Conservation (phyloP, 2,113 vertebrate genomes). For the Eubucco bourcierii region DNA sequence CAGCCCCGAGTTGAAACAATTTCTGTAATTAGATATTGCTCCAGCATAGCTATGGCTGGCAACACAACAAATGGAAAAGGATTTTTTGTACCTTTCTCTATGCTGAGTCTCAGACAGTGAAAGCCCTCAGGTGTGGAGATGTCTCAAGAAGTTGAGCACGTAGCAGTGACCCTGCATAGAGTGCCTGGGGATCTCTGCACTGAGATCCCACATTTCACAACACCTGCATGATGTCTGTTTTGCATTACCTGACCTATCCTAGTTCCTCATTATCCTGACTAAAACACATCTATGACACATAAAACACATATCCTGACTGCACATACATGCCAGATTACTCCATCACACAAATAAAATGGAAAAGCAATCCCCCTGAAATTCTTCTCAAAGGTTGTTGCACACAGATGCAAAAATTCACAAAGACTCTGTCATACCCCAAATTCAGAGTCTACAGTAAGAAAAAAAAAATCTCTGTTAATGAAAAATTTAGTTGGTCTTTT, state of each 20-base stretch:
- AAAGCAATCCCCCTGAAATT: neutral
- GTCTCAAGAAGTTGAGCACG: neutral
- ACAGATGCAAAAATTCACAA: neutral
- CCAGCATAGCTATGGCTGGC: neutral
- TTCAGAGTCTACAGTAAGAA: neutral
- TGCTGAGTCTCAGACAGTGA: neutral
- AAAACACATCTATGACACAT: neutral
- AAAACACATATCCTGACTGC: neutral
- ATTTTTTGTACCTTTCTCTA: neutral
- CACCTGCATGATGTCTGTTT: neutral
- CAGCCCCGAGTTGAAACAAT: neutral
- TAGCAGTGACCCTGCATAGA: neutral
- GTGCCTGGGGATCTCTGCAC: neutral
- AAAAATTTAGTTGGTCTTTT: neutral
- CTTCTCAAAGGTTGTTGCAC: neutral
- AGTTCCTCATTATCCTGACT: neutral
- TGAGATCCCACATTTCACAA: neutral
- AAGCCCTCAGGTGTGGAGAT: neutral
- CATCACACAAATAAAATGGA: neutral
- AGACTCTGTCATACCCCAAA: neutral
- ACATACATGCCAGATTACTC: neutral
- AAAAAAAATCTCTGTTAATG: neutral
- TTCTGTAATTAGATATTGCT: neutral
- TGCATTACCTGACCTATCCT: neutral
- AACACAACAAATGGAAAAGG: neutral